Base-by-base conservation (phyloP, 1,140 invertebrate species). In the Aphis gossypii region DNA sequence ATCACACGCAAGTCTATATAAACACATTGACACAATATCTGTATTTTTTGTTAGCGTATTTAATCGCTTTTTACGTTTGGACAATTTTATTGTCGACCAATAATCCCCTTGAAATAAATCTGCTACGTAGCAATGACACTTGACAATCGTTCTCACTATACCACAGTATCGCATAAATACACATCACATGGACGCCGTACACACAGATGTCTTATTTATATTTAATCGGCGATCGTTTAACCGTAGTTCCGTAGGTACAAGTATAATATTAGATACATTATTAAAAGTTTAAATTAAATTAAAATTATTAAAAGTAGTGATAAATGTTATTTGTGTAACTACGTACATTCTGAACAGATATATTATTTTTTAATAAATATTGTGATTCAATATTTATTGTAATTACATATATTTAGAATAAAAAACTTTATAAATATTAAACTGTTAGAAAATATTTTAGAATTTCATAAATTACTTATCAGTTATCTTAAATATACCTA, bases 71-170 rank as follows among this genome's bases (percentile, higher is more conserved):
- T 41, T 51, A 51, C 90, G 56, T 91, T 30, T 21, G 82, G 82
- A 38, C 25, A 83, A 83, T 48, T 92, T 92, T 92, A 92, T 92
- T 92, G 91, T 92, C n/a, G 21, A 83, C 46, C n/a, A 41, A 21
- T 93, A 93, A 93, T 93, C 92, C 84, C 11, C 82, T 56, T 92
- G 35, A 83, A 83, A 83, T 48, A 92, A 76, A 91, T 82, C 90
- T 46, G 60, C 60, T 46, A 8, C 46, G n/a, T 38, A 35, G 8
- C 35, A 76, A 76, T 48, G 76, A 54, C 60, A 92, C 76, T 76
- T 92, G 91, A 92, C 91, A 51, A 82, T 92, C 23, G 76, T 92
- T 92, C 91, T 84, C 76, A 83, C 76, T 92, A 46, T 92, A 46
- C 9, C 23, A 84, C n/a, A 35, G 30, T n/a, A 84, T 4, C 82